Evolutionary conservation across 2,113 vertebrate genomes (phyloP), one percentile per base, ranked within the genome.

Genomic region (Hemiprocne comata): DNA sequence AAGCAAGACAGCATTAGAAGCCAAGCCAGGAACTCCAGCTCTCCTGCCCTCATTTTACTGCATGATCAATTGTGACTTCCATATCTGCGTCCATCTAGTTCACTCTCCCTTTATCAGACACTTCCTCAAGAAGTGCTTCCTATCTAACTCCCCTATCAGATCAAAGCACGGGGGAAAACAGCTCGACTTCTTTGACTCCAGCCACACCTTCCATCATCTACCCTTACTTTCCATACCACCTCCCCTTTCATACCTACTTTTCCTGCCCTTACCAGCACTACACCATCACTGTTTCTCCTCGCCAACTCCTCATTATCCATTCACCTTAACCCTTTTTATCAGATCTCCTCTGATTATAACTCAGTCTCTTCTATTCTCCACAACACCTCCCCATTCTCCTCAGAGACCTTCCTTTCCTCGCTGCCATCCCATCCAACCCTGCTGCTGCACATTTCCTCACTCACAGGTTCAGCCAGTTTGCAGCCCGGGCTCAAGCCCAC

Each of bases 301-400:
- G 23, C 10, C 44, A 77, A 3, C 25, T 33, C 54, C 31, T 13
- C 4, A 1, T 23, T 44, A 46, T 13, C 38, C 20, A 51, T 40
- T 71, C 18, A 62, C 42, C n/a, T 86, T 58, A 2, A 1, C 17
- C 55, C 36, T 33, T 66, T 79, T 29, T 51, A 81, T 53, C 33
- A 84, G 28, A 38, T 29, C 64, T 83, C 75, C 36, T 29, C 40
- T 7, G 20, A 65, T 9, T 36, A 33, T 29, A 78, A 10, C 46
- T 57, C 46, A 70, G 21, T 5, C 34, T 94, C 61, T 42, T 24
- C 70, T 67, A 36, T 36, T 58, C 75, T 55, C 58, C 71, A n/a
- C 48, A 29, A 17, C 1, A 17, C 1, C 1, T 6, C 53, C 26
- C 54, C 10, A 20, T 9, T n/a, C 57, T 0, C 6, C 74, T 66